A percentile compares a stretch with the other conserved stretches of the same genome.
Evolutionary conservation across 1,140 invertebrate genomes (phyloP).

Genomic region (Bathynomus jamesi): DNA sequence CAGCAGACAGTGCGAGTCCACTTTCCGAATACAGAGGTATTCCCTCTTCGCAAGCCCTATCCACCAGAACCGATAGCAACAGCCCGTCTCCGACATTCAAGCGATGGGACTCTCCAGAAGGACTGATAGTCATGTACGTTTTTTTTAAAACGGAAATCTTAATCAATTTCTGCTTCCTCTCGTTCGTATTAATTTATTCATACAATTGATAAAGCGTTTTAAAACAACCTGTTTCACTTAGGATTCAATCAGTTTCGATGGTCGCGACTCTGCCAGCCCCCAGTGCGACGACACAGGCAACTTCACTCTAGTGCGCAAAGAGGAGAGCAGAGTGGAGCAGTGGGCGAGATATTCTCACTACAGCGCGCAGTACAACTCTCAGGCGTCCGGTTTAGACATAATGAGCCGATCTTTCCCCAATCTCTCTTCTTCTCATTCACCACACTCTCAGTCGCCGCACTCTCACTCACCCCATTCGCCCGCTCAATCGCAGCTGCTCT

Average conservation of each 20-base stretch:
- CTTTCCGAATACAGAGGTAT: slow-evolving; percentile 33
- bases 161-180: neutral
- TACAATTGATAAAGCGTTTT: too few relatives aligned
- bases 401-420: slow-evolving; percentile 26
- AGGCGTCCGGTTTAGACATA: slow-evolving; percentile 23
- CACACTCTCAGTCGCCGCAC: neutral
- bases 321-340: slow-evolving; percentile 35
- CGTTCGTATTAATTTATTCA: too few relatives aligned
- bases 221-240: too few relatives aligned
- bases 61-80: slow-evolving; percentile 29
- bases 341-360: slow-evolving; percentile 35
- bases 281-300: slow-evolving; percentile 35
- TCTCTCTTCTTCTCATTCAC: slow-evolving; percentile 20
- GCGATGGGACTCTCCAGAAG: slow-evolving; percentile 22
- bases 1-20: slow-evolving; percentile 37
- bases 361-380: slow-evolving; percentile 28
- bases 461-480: neutral
- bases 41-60: slow-evolving; percentile 24
- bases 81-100: slow-evolving; percentile 28
- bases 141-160: neutral
- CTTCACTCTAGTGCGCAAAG: slow-evolving; percentile 34
- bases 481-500: slow-evolving; percentile 23
- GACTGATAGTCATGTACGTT: slow-evolving; percentile 31
- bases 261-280: slow-evolving; percentile 30
- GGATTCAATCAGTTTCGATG: slow-evolving; percentile 32